A percentile compares a stretch with the other conserved stretches of the same genome.
phyloP scores from a whole-genome alignment of 1,140 invertebrate species.

The Lethrus apterus region DNA sequence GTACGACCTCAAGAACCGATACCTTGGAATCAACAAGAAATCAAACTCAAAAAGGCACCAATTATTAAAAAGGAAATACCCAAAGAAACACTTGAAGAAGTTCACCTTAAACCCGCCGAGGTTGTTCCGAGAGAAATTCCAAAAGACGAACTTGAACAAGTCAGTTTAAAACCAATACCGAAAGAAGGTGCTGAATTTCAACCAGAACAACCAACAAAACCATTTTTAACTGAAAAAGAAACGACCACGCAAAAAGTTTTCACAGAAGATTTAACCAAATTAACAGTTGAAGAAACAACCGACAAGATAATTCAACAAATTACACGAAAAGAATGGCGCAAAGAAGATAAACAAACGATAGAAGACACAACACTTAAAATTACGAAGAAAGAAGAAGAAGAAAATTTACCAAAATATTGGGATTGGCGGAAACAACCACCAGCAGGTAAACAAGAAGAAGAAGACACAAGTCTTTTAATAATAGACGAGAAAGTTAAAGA shows the following conservation, averaged over 20 bases:
- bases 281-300: background rate
- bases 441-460: background rate
- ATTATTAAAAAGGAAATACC: conserved; percentile 13
- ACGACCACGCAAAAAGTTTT: background rate
- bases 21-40: conserved; percentile 42
- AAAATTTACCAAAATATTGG: conserved; percentile 5
- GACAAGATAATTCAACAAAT: no score
- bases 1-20: conserved; percentile 33
- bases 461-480: background rate
- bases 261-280: background rate
- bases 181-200: background rate
- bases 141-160: conserved; percentile 22
- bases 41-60: conserved; percentile 36
- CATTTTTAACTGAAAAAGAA: background rate
- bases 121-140: conserved; percentile 15
- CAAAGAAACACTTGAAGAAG: conserved; percentile 9
- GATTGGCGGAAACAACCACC: conserved; percentile 9
- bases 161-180: conserved; percentile 41
- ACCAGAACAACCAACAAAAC: background rate
- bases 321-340: conserved; percentile 9
- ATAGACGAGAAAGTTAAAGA: background rate
- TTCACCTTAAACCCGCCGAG: conserved; percentile 21
- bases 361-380: background rate
- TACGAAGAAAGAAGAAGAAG: background rate
- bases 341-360: no score